Evolutionary conservation across 2,113 vertebrate species (phyloP), one percentile per base, ranked within the genome.

Genomic region (Polyodon spathula): DNA sequence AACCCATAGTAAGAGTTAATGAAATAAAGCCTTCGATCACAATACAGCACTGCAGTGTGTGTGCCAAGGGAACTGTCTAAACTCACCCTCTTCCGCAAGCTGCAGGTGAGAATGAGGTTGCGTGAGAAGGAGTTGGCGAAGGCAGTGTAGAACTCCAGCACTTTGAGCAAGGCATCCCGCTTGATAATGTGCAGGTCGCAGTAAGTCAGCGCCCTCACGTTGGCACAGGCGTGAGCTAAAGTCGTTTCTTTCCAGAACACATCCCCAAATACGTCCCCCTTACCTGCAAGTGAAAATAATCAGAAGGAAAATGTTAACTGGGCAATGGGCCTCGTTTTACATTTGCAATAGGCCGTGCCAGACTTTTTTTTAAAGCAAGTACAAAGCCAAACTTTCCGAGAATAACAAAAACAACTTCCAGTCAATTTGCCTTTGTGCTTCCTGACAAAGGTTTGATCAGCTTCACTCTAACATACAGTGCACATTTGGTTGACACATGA

Each of bases 231-330:
- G 0, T 97, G 95, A 6, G 95, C 94, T 56, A 98, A 79, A 0
- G 89, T 92, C 9, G 89, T 93, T 63, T 98, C 94, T 63, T 97
- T 97, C 95, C 95, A 98, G 74, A 98, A 98, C 68, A 98, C 91
- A 42, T 98, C 95, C 1, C 95, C 95, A 59, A 98, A 98, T 43
- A 97, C 94, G 10, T 98, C 95, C 0, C 95, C 95, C 88, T 98
- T 97, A 69, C 95, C 95, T 98, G 78, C 48, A n/a, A n/a, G 17
- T 61, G 50, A 57, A 5, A 59, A 4, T 40, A 50, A 64, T 15
- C 42, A n/a, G 5, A 46, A 46, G 27, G 6, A 46, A 40, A 64
- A 6, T 12, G 14, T 10, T 46, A 41, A 12, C 27, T 4, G 27
- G 41, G 54, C 3, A 7, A 54, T 37, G 5, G 16, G 5, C 27